Evolutionary conservation across 2,888 invertebrate species (phyloP), one percentile per base, ranked within the genome.

Genomic region (Harpalus rubripes): DNA sequence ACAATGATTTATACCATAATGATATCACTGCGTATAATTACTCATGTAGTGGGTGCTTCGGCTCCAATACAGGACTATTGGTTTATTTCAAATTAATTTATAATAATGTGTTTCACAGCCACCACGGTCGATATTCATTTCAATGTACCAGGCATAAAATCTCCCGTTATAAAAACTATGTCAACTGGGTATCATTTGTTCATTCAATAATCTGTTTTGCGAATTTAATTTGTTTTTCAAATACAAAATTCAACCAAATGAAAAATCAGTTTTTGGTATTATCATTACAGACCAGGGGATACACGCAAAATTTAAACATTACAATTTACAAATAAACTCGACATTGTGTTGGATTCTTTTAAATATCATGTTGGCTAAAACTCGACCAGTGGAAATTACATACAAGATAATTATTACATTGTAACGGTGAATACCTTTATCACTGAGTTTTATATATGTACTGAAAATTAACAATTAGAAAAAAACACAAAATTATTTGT

Each of bases 1-100:
- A 61, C 83, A 61, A 83, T 74, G 72, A 83, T 83, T 83, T 83
- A 83, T 59, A 76, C 61, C 61, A 61, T 78, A 78, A 78, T 78
- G 78, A 78, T 78, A 78, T 78, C 58, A 78, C 72, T 74, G 72
- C 72, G 72, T 41, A 74, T 74, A 74, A 74, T 74, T 74, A 74
- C 72, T 74, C 72, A 74, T 74, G 44, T 74, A 74, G 68, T 41
- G 15, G 15, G 41, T 44, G 7, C 22, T 15, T 15, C 41, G 16
- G 41, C 44, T 39, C 16, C 15, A 18, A 68, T 12, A 18, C 44
- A 44, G 18, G 8, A 7, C 16, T 74, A 74, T 41, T 74, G 72
- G 72, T 44, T 74, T 74, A 74, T 74, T 74, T 18, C 41, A 74
- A 74, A 74, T 74, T 74, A 74, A 74, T 74, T 74, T 74, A 74